Evolutionary conservation across 2,797 vertebrate species (phyloP), one percentile per base, ranked within the genome.

Genomic region (Microctenopoma stevenorrisi): DNA sequence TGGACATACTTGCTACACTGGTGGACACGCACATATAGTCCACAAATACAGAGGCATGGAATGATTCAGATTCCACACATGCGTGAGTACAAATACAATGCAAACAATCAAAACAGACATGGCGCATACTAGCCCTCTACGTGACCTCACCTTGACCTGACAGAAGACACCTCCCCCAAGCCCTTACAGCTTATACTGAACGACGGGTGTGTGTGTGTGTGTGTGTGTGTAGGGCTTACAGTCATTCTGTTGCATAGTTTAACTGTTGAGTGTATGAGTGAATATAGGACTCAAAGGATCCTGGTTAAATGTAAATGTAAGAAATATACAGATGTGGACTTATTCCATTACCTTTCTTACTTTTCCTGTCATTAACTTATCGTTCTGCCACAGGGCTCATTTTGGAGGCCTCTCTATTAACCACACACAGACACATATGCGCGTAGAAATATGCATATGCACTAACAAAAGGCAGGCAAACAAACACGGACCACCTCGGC

Each of bases 401-500:
- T 81, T 33, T 75, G 18, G 52, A 86, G 61, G 68, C 54, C 79
- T 80, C 74, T 71, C 81, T 83, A 81, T 87, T 86, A 84, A 74
- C 64, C 64, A 64, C 72, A 67, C 4, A 55, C 51, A 76, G 44
- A 59, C 51, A 54, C 40, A 22, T 53, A 55, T 30, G 47, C 69
- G 38, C 42, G 53, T 30, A 71, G 42, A 81, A 2, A 22, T 18
- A 42, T 59, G 68, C 65, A 74, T 53, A 51, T 55, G 54, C 40
- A 6, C 40, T 7, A 26, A 85, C 74, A 86, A 84, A 81, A 78
- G 67, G 59, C 12, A 83, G 66, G 68, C 67, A 72, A 83, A 85
- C 78, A 85, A 84, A 91, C 70, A 72, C 60, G 74, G 79, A 91
- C 90, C 91, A 93, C 92, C 86, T 85, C 93, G 91, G 92, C 88